Conservation (phyloP, 2,113 vertebrate species). For the Hippolais icterina region DNA sequence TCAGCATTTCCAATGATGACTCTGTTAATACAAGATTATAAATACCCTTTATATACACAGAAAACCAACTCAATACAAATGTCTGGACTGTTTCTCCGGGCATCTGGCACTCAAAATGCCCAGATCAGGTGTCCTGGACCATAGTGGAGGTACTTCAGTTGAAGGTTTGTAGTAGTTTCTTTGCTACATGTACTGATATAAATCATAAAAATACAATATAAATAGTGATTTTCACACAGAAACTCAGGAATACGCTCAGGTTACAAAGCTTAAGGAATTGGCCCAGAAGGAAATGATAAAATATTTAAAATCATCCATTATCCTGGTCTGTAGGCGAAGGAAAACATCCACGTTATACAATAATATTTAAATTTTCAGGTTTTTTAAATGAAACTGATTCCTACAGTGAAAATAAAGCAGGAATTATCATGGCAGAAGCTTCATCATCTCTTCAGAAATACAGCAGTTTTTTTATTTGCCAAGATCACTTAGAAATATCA, state of each 20-base stretch:
- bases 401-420: background rate
- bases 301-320: background rate
- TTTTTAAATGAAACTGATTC: background rate
- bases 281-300: background rate
- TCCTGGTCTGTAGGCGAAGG: background rate
- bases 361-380: background rate
- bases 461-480: background rate
- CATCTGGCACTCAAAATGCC: slow-evolving; percentile 17
- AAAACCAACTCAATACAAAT: slow-evolving; percentile 12
- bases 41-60: slow-evolving; percentile 67
- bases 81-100: background rate
- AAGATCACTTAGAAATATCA: background rate
- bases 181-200: slow-evolving; percentile 50
- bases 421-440: background rate
- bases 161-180: slow-evolving; percentile 28
- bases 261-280: background rate
- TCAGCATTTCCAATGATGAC: slow-evolving; percentile 29
- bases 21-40: slow-evolving; percentile 65
- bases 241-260: background rate
- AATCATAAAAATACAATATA: slow-evolving; percentile 38
- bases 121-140: slow-evolving; percentile 3
- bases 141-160: slow-evolving; percentile 61
- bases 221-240: slow-evolving; percentile 33
- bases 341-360: background rate
- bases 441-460: background rate